Base-by-base conservation (phyloP, 2,797 vertebrate genomes). In the Hephaestus fuliginosus region DNA sequence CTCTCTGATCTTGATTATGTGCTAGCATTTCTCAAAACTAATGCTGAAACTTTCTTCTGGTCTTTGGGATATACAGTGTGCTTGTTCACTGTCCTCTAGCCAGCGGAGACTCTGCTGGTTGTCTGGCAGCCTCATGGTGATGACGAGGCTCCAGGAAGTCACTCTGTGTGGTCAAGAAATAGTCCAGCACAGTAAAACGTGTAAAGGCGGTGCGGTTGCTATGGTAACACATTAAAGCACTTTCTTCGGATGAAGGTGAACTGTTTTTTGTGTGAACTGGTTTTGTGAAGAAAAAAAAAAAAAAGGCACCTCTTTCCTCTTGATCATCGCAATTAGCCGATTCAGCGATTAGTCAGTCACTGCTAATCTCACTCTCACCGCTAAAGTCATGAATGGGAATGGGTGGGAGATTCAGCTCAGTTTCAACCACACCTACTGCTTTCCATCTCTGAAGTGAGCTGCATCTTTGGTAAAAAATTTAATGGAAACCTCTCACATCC, bases 361-460 rank as follows among this genome's bases (percentile, higher is more conserved):
- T 57, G 7, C 14, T 44, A 49, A 33, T 14, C 73, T 57, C 15
- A 63, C 46, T 65, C 48, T 62, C 39, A 78, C 44, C 44, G 25
- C 39, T 41, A 1, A 1, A 33, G 49, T 46, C 28, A 22, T 33
- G 7, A 51, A 64, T 49, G 52, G 30, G 20, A 71, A 11, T 30
- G 30, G 4, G n/a, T 33, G 30, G 30, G 30, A 33, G 61, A 76
- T 69, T 80, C 69, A 41, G 5, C 46, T 73, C 22, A 53, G 68
- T 71, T 83, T 81, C 65, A 63, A 62, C 44, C 44, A 52, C 62
- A 80, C 55, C 30, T 49, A 56, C 13, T 13, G 57, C 46, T 25
- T 62, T 20, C n/a, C 68, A 61, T 36, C 74, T 15, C 46, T 25
- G 25, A 25, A 25, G 25, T 25, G 25, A 25, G 25, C 25, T 25